Evolutionary conservation across 2,113 vertebrate genomes (phyloP).

Genomic region (Austrofundulus limnaeus): DNA sequence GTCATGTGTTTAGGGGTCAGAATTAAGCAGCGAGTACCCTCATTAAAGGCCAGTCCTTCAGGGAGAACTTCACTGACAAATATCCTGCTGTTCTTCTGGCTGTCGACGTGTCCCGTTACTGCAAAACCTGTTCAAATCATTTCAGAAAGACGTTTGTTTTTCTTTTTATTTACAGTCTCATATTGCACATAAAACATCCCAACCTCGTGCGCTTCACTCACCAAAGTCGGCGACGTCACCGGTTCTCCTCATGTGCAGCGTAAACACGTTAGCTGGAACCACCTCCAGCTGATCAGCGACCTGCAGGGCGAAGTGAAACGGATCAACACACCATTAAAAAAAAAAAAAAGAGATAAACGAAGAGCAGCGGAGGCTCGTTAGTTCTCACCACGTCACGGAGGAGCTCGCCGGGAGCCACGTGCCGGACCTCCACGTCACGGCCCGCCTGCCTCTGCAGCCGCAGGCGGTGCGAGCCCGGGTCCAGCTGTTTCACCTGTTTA

Average conservation of each 20-base stretch:
- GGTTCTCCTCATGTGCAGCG: constrained; percentile 83
- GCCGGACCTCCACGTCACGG: constrained; percentile 70
- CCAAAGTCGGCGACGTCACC: constrained; percentile 83
- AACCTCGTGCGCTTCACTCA: constrained; percentile 66
- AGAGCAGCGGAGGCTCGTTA: background rate
- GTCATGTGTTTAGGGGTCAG: background rate
- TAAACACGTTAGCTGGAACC: constrained; percentile 80
- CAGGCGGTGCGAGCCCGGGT: constrained; percentile 81
- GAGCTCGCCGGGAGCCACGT: constrained; percentile 74
- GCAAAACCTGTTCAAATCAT: constrained; percentile 82
- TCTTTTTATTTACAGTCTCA: background rate
- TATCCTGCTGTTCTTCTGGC: constrained; percentile 81
- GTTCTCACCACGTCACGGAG: constrained; percentile 83
- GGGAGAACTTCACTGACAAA: constrained; percentile 89
- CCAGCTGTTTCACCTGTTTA: constrained; percentile 86
- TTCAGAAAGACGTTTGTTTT: background rate
- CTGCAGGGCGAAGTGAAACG: constrained; percentile 68
- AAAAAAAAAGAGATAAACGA: constrained; percentile 14
- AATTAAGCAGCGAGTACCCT: constrained; percentile 78
- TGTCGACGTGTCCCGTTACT: constrained; percentile 86
- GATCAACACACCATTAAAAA: constrained; percentile 22
- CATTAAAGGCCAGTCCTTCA: constrained; percentile 83
- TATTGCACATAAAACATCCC: background rate
- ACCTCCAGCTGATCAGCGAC: constrained; percentile 88
- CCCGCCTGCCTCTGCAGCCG: constrained; percentile 77